Base-by-base conservation (phyloP, 2,888 invertebrate genomes). In the Halictus ligatus region DNA sequence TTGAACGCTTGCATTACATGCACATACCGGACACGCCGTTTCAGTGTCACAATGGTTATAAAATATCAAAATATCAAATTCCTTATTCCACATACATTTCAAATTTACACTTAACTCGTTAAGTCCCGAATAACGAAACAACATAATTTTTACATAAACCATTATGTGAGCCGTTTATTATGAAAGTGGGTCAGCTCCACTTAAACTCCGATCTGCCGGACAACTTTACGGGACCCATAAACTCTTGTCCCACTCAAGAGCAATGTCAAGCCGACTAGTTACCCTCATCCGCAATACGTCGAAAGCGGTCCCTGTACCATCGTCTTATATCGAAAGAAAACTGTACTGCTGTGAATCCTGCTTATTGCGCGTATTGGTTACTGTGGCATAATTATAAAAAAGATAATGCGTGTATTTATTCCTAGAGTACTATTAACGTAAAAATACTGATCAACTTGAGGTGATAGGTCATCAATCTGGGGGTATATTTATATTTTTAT, bases 1-100 rank as follows among this genome's bases (percentile, higher is more conserved):
- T 72, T 76, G 58, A 69, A 72, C 75, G 58, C 54, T 75, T 72
- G 76, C 67, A 48, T 71, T 21, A 43, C 64, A n/a, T 48, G 13
- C 60, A 21, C 71, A 35, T 40, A 6, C 50, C 50, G 50, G 29
- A 54, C 35, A 54, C 35, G 21, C 15, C 7, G 15, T 64, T 18
- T 7, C 7, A 2, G 64, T 64, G 29, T 7, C 64, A 64, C 29
- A 29, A 64, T 29, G 29, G 15, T 25, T 29, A 15, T 15, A 2
- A 64, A 29, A 29, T 15, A 60, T 64, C 7, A 15, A 13, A 29
- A 29, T 13, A 5, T 29, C 2, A 13, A 18, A 7, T 29, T 64
- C 25, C 25, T 60, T 5, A 13, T 25, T 13, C 15, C 29, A 35
- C 35, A 5, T 35, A 5, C 4, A 21, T 8, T 1, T 54, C 21